Evolutionary conservation across 2,113 vertebrate genomes (phyloP).

Genomic region (Mixornis gularis): DNA sequence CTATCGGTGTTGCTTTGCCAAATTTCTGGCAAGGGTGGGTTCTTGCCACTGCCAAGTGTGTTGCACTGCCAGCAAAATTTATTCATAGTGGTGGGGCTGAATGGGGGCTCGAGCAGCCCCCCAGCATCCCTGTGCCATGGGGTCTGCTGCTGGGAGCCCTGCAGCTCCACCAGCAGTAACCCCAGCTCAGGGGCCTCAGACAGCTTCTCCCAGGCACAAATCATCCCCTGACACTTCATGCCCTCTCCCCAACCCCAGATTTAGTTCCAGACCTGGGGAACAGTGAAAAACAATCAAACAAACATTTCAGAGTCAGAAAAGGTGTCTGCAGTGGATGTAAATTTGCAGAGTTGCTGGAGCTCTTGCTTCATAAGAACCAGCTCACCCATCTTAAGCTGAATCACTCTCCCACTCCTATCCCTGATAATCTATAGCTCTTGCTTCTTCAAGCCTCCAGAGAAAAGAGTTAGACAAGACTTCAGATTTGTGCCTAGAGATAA

Average conservation of each 20-base stretch:
- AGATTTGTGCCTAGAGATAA: neutral
- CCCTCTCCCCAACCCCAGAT: neutral
- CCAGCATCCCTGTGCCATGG: neutral
- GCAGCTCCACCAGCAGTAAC: too few relatives aligned
- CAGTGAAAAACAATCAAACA: neutral
- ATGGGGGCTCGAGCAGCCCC: neutral
- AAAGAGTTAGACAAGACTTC: neutral
- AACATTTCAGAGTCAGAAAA: neutral
- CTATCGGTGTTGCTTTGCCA: neutral
- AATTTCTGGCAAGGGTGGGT: neutral
- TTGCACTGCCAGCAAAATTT: neutral
- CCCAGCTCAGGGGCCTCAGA: neutral
- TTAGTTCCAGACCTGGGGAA: neutral
- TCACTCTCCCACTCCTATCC: slow-evolving; percentile 5
- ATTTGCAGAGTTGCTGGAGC: neutral
- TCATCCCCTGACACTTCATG: neutral
- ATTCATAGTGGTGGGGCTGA: neutral
- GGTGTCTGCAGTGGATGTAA: neutral
- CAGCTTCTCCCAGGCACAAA: neutral
- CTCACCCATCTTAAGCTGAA: neutral
- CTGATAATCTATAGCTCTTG: neutral
- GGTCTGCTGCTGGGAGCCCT: neutral
- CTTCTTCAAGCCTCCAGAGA: slow-evolving; percentile 6
- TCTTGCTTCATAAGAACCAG: slow-evolving; percentile 24
- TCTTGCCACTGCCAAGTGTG: neutral